Evolutionary conservation across 1,140 invertebrate genomes (phyloP).

Genomic region (Idris sp.): DNA sequence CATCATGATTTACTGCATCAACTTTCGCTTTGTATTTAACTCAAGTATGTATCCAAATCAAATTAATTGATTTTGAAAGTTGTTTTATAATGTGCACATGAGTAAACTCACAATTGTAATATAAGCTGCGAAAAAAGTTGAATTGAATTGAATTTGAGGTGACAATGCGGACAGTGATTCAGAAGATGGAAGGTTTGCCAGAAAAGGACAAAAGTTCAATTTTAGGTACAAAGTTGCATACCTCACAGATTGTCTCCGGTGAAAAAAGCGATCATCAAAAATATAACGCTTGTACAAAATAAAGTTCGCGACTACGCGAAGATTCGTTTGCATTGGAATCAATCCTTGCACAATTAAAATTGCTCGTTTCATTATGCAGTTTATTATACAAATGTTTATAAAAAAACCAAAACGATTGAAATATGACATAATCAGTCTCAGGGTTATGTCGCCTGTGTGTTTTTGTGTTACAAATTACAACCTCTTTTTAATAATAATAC

Average conservation of each 20-base stretch:
- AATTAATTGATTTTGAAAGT: no score
- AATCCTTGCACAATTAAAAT: constrained; percentile 33
- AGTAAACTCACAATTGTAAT: no score
- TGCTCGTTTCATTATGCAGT: constrained; percentile 28
- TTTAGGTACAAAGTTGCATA: constrained; percentile 21
- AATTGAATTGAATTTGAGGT: no score
- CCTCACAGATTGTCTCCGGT: constrained; percentile 41
- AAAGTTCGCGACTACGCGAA: constrained; percentile 17
- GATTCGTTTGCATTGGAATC: constrained; percentile 32
- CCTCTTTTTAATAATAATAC: constrained; percentile 31
- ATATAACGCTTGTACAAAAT: constrained; percentile 42
- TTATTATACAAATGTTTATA: constrained; percentile 41
- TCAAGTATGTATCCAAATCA: no score
- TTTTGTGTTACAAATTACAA: constrained; percentile 40
- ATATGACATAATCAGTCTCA: constrained; percentile 56
- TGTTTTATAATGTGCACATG: no score
- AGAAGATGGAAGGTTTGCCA: no score
- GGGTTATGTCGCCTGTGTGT: constrained; percentile 20
- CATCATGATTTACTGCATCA: no score
- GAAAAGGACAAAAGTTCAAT: constrained; percentile 21
- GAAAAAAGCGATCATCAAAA: constrained; percentile 31
- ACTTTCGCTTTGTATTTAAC: no score
- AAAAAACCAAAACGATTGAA: constrained; percentile 43
- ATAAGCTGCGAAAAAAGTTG: no score
- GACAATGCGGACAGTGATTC: no score